Evolutionary conservation across 2,113 vertebrate species (phyloP), one percentile per base, ranked within the genome.

Genomic region (Glareola pratincola): DNA sequence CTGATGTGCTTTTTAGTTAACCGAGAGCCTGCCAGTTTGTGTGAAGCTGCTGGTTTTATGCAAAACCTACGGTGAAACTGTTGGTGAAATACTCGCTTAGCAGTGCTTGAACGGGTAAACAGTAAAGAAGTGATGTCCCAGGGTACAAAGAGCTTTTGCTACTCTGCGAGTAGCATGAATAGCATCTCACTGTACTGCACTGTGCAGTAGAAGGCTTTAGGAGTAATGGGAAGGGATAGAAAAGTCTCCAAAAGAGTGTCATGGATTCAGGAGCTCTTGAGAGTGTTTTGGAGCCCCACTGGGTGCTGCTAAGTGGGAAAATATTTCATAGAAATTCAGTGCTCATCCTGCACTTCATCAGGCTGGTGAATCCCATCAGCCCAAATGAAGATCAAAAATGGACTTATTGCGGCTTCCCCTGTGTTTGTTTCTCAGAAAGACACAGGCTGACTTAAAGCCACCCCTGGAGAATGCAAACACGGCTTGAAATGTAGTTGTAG

Each of bases 31-130:
- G 53, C 13, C 74, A 51, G 45, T 75, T 88, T 60, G 74, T 26
- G 13, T 76, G 54, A 60, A 48, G 50, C 62, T 79, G 48, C 71
- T 90, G 74, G 60, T 47, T 83, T 93, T 88, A 92, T 85, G 92
- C 71, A 92, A 95, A 97, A 78, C n/a, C 43, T 60, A 27, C 53
- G 82, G 85, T 79, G 74, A 81, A 91, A n/a, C 73, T 66, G 68
- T 77, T 94, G 89, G 95, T 76, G 76, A 75, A 75, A 37, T 19
- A 59, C 51, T 82, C 73, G 82, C 36, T 90, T 54, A 57, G 90
- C 1, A 27, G 19, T 50, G 68, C 86, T 39, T 77, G 72, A 41
- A 56, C 45, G 50, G 41, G 26, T 73, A 86, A 60, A 68, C 2
- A 64, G 62, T 3, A 23, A 53, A 64, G 62, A 56, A 90, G 12